phyloP scores from a whole-genome alignment of 1,140 invertebrate species.

The Eueides isabella region DNA sequence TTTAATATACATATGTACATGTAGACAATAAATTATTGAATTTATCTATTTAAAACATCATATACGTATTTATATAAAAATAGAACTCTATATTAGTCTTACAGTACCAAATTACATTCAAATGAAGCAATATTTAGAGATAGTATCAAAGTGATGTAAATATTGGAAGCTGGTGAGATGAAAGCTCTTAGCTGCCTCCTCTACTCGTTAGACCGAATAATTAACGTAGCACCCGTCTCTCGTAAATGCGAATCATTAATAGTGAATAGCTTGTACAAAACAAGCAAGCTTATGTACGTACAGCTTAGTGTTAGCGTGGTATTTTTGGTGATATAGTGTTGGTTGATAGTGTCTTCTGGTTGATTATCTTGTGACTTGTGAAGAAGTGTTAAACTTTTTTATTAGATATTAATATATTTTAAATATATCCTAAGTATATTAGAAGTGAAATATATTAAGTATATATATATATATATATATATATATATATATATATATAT shows the following conservation, averaged over 20 bases:
- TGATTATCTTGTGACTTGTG: too few relatives aligned
- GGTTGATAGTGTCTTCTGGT: too few relatives aligned
- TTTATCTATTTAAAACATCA: too few relatives aligned
- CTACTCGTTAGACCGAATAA: slow-evolving; percentile 21
- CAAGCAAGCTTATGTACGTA: neutral
- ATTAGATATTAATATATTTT: too few relatives aligned
- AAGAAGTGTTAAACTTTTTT: too few relatives aligned
- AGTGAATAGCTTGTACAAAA: slow-evolving; percentile 8
- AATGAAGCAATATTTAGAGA: neutral
- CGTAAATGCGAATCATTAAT: slow-evolving; percentile 16
- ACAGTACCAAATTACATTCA: neutral
- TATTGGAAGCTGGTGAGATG: slow-evolving; percentile 10
- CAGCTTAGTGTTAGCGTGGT: neutral
- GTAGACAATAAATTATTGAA: too few relatives aligned
- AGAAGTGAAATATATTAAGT: too few relatives aligned
- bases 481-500: too few relatives aligned
- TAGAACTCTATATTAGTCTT: neutral
- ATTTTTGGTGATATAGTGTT: neutral
- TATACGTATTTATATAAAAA: too few relatives aligned
- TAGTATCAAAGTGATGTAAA: neutral
- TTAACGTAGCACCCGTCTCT: slow-evolving; percentile 12
- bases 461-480: too few relatives aligned
- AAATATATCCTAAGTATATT: too few relatives aligned
- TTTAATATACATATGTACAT: too few relatives aligned
- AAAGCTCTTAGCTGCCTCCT: slow-evolving; percentile 14